Evolutionary conservation across 2,888 invertebrate genomes (phyloP), one percentile per base, ranked within the genome.

Genomic region (Formica aserva): DNA sequence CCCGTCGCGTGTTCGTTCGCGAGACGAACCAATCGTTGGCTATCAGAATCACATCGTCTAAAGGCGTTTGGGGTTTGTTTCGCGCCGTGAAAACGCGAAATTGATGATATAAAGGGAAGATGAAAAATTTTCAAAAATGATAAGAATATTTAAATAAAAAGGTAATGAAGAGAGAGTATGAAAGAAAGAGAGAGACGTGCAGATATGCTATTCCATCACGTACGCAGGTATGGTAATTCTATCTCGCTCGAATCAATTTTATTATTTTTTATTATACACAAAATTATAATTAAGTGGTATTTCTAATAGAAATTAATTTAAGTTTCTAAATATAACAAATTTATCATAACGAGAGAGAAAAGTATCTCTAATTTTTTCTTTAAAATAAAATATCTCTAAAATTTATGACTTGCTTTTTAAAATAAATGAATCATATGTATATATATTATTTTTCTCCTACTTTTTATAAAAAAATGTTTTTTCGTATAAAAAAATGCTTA

Each of bases 21-120:
- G 74, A 63, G 74, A 80, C 62, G 62, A 76, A 76, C 55, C 66
- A 57, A 77, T 67, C 81, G 83, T 86, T 74, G 74, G 81, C 74
- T 45, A 67, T 38, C 71, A 62, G 62, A 55, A 29, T 22, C 35
- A 22, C 22, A 13, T 22, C 26, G 22, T 13, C 45, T 62, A 62
- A 62, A 32, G 48, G 22, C 32, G 13, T 22, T 18, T 35, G 32
- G 48, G 32, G 48, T 48, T 75, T 63, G 62, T 75, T 75, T 63
- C 45, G 22, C 22, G 32, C 48, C 26, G 26, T 15, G 35, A 63
- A 63, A 60, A 26, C 38, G 26, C 38, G 13, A 60, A 60, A 29
- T 41, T 38, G 29, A 74, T 74, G 29, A n/a, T 18, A 4, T 29
- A 35, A 35, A 9, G 1, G 0, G 3, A 62, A 8, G 62, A 15